phyloP scores from a whole-genome alignment of 1,140 invertebrate species.

The Drosophila miranda region DNA sequence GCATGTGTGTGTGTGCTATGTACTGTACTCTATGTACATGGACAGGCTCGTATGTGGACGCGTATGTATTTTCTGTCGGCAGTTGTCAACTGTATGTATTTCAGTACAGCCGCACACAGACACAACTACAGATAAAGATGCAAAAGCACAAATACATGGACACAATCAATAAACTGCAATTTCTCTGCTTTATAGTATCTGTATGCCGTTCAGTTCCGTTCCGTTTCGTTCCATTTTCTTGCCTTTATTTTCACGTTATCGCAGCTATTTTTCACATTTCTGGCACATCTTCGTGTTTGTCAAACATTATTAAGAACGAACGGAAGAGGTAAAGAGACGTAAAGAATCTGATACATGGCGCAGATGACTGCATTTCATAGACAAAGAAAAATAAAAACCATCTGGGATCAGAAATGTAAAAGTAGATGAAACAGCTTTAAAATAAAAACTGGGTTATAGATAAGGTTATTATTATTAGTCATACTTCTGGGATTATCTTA shows the following conservation, averaged over 20 bases:
- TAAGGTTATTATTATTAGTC: too few relatives aligned
- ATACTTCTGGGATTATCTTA: too few relatives aligned
- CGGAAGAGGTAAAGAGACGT: not conserved
- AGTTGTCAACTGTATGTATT: slow-evolving; percentile 66
- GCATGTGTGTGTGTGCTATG: slow-evolving; percentile 33
- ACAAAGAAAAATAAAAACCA: not conserved
- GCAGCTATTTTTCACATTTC: not conserved
- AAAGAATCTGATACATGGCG: too few relatives aligned
- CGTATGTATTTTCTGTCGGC: slow-evolving; percentile 44
- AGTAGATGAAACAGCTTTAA: too few relatives aligned
- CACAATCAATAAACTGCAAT: slow-evolving; percentile 65
- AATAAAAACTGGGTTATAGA: too few relatives aligned
- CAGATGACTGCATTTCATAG: not conserved
- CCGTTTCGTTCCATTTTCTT: not conserved
- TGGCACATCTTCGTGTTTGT: slow-evolving; percentile 24
- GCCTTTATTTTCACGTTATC: slow-evolving; percentile 15
- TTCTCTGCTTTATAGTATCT: slow-evolving; percentile 39
- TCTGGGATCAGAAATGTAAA: too few relatives aligned
- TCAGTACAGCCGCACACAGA: slow-evolving; percentile 31
- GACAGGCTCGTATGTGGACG: not conserved
- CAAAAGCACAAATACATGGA: slow-evolving; percentile 10
- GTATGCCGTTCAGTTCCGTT: slow-evolving; percentile 1
- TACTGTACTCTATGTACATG: slow-evolving; percentile 7
- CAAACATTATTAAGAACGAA: slow-evolving; percentile 22
- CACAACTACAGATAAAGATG: slow-evolving; percentile 17